Conservation (phyloP, 37 sponge, comb jelly and placozoan species). For the Aphrocallistes beatrix region DNA sequence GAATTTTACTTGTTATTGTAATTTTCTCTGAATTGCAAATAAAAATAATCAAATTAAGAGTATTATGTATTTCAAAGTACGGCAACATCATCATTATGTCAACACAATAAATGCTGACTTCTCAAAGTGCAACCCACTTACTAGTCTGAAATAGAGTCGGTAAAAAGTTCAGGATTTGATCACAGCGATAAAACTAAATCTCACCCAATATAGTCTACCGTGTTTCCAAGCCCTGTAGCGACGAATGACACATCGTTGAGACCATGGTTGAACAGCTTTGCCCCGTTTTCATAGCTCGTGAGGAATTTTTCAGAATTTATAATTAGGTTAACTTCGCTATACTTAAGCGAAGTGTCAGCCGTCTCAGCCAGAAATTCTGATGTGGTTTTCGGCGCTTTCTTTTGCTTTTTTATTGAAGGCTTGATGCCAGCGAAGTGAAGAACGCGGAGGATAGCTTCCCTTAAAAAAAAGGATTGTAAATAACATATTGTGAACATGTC, state of each 20-base stretch:
- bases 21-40: too few relatives aligned
- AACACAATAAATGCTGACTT: too few relatives aligned
- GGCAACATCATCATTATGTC: too few relatives aligned
- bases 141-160: too few relatives aligned
- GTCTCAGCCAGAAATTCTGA: not conserved
- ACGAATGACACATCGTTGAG: conserved; percentile 14
- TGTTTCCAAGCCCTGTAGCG: not conserved
- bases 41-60: too few relatives aligned
- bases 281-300: not conserved
- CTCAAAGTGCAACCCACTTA: too few relatives aligned
- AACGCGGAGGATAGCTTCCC: not conserved
- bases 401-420: not conserved
- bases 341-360: not conserved
- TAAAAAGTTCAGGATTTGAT: too few relatives aligned
- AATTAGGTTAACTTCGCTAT: not conserved
- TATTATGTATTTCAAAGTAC: too few relatives aligned
- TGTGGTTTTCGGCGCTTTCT: not conserved
- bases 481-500: not conserved
- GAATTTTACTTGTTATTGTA: too few relatives aligned
- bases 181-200: too few relatives aligned
- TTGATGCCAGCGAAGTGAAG: not conserved
- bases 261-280: not conserved
- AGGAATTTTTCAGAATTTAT: not conserved
- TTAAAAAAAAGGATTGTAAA: not conserved
- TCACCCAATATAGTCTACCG: not conserved